phyloP scores from a whole-genome alignment of 2,888 invertebrate species.

The Lasioglossum vierecki region DNA sequence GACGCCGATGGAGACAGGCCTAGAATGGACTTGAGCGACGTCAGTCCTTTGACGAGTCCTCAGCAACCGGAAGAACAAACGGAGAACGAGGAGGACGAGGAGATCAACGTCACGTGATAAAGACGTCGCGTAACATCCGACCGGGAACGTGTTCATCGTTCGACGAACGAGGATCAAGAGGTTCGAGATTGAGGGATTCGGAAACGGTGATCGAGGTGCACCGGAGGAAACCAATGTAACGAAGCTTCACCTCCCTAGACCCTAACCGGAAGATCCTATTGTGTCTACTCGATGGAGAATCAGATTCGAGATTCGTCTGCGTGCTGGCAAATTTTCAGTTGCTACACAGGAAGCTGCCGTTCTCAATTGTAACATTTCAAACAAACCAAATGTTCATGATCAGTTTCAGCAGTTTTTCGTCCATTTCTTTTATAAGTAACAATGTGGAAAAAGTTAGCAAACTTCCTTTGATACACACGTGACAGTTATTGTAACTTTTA shows the following conservation, averaged over 20 bases:
- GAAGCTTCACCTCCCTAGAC: slow-evolving; percentile 14
- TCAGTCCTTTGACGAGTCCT: slow-evolving; percentile 80
- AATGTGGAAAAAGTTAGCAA: not conserved
- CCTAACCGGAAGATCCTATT: slow-evolving; percentile 15
- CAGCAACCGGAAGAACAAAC: slow-evolving; percentile 83
- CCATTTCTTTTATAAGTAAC: not conserved
- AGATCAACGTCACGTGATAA: slow-evolving; percentile 95
- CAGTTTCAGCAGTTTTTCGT: not conserved
- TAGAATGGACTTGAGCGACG: slow-evolving; percentile 86
- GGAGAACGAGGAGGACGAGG: slow-evolving; percentile 88
- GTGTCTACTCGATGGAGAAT: slow-evolving; percentile 15
- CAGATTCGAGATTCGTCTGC: not conserved
- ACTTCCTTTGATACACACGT: not conserved
- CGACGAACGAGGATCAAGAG: slow-evolving; percentile 22
- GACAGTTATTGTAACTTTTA: not conserved
- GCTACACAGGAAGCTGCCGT: not conserved
- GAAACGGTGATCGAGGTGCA: slow-evolving; percentile 6
- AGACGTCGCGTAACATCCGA: slow-evolving; percentile 58
- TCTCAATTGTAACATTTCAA: not conserved
- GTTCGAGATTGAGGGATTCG: slow-evolving; percentile 8
- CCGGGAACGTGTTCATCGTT: slow-evolving; percentile 17
- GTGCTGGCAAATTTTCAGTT: not conserved
- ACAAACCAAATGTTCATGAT: not conserved
- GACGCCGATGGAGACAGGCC: slow-evolving; percentile 94
- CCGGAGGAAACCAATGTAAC: slow-evolving; percentile 14